phyloP scores from a whole-genome alignment of 1,140 invertebrate species.

The Halictus rubicundus region DNA sequence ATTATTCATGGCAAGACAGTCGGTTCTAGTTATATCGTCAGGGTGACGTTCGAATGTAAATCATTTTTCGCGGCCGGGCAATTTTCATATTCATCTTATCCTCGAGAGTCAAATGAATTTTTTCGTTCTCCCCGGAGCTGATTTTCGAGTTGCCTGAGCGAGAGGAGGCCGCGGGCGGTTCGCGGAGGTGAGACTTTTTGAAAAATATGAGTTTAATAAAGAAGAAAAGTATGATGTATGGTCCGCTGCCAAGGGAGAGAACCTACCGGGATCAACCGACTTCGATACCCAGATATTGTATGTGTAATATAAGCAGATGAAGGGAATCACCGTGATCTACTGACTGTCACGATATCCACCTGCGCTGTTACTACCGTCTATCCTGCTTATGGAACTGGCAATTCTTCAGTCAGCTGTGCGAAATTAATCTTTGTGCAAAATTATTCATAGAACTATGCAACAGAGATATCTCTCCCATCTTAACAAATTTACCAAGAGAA shows the following conservation, averaged over 20 bases:
- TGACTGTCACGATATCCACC: slow-evolving; percentile 3
- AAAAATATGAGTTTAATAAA: slow-evolving; percentile 81
- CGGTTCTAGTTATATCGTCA: slow-evolving; percentile 35
- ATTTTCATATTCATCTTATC: slow-evolving; percentile 62
- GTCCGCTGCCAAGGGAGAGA: slow-evolving; percentile 65
- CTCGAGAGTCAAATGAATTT: slow-evolving; percentile 63
- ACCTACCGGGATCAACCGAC: slow-evolving; percentile 70
- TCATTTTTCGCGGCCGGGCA: slow-evolving; percentile 44
- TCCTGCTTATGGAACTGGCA: neutral
- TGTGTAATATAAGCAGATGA: slow-evolving; percentile 67
- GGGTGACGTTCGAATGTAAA: slow-evolving; percentile 51
- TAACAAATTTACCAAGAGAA: too few species aligned
- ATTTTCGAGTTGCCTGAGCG: slow-evolving; percentile 62
- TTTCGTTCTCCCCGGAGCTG: slow-evolving; percentile 54
- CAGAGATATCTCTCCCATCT: too few species aligned
- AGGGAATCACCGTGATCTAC: slow-evolving; percentile 58
- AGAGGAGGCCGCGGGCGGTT: slow-evolving; percentile 55
- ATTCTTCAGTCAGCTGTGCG: neutral
- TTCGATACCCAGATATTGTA: slow-evolving; percentile 77
- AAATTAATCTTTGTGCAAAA: neutral
- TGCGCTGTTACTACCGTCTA: neutral
- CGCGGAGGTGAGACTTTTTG: slow-evolving; percentile 66
- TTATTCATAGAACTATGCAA: too few species aligned
- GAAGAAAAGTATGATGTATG: slow-evolving; percentile 77
- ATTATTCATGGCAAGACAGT: slow-evolving; percentile 46